Percentiles rank a stretch among this genome's conserved stretches.
These are phyloP conservation scores for Drosophila silvestris DNA, from an alignment of 2,888 invertebrate species.

Conservation along the genomic window DNA sequence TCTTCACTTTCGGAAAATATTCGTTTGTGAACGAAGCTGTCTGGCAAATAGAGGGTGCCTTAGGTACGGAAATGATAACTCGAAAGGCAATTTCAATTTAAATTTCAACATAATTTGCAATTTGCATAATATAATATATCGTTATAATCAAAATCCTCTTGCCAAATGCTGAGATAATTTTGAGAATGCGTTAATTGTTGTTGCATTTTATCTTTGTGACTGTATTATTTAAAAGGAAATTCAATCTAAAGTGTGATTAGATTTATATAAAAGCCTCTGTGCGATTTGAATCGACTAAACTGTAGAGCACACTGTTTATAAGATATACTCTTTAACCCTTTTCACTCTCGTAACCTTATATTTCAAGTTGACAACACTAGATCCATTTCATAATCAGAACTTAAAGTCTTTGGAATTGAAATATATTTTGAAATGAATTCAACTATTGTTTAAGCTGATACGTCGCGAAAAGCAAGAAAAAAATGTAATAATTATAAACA, in stretches of 20 bases:
- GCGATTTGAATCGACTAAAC: neutral
- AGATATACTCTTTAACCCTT: neutral
- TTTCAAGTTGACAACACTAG: slow-evolving; percentile 11
- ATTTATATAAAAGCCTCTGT: neutral
- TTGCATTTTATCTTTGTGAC: neutral
- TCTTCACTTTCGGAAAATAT: slow-evolving; percentile 70
- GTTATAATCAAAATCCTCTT: neutral
- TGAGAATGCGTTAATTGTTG: neutral
- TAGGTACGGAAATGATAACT: slow-evolving; percentile 7
- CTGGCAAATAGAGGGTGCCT: slow-evolving; percentile 43
- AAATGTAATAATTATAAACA: neutral
- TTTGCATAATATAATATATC: slow-evolving; percentile 15
- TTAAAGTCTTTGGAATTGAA: neutral
- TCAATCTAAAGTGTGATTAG: neutral
- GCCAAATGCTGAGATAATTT: neutral
- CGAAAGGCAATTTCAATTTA: slow-evolving; percentile 32
- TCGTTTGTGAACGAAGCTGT: slow-evolving; percentile 41
- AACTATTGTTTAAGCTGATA: neutral
- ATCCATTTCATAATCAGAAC: neutral
- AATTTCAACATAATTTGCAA: slow-evolving; percentile 23
- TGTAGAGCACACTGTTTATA: slow-evolving; percentile 12
- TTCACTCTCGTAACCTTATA: slow-evolving; percentile 1
- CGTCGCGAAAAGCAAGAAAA: neutral
- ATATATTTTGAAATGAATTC: neutral
- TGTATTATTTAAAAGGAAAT: neutral